Evolutionary conservation across 2,888 invertebrate genomes (phyloP).

Genomic region (Oscheius sp.): DNA sequence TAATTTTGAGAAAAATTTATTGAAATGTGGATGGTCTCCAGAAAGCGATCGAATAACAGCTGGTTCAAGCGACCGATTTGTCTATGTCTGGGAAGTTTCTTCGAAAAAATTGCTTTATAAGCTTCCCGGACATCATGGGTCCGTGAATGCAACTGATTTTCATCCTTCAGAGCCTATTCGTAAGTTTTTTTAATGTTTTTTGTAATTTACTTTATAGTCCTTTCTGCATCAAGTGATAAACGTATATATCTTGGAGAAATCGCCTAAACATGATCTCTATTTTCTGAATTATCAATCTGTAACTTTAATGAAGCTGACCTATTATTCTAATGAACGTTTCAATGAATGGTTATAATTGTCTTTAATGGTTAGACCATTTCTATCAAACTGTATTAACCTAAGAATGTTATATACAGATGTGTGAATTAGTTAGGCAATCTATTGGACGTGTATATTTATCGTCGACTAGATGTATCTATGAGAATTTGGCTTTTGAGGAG

Average conservation of each 20-base stretch:
- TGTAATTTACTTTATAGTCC: conserved; percentile 75
- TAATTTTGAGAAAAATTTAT: conserved; percentile 95
- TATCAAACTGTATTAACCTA: no score
- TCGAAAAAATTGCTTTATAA: conserved; percentile 90
- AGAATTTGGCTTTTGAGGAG: conserved; percentile 93
- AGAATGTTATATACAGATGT: conserved; percentile 7
- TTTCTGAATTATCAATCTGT: background rate
- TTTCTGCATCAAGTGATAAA: conserved; percentile 94
- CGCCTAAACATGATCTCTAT: conserved; percentile 70
- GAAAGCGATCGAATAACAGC: conserved; percentile 89
- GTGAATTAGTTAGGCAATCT: conserved; percentile 1
- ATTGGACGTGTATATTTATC: conserved; percentile 82
- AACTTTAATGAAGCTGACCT: background rate
- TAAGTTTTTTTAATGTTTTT: conserved; percentile 70
- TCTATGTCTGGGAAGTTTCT: conserved; percentile 96
- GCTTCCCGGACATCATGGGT: conserved; percentile 95
- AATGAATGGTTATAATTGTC: no score
- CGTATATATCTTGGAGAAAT: conserved; percentile 94
- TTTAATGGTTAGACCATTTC: no score
- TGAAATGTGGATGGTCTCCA: conserved; percentile 90
- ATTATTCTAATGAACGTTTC: background rate
- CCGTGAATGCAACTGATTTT: conserved; percentile 94
- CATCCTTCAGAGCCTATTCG: conserved; percentile 90
- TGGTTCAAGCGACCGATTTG: conserved; percentile 88
- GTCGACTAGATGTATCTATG: conserved; percentile 86